These are phyloP conservation scores for Hemaris fuciformis DNA, from an alignment of 2,888 invertebrate species.

Conservation along the genomic window DNA sequence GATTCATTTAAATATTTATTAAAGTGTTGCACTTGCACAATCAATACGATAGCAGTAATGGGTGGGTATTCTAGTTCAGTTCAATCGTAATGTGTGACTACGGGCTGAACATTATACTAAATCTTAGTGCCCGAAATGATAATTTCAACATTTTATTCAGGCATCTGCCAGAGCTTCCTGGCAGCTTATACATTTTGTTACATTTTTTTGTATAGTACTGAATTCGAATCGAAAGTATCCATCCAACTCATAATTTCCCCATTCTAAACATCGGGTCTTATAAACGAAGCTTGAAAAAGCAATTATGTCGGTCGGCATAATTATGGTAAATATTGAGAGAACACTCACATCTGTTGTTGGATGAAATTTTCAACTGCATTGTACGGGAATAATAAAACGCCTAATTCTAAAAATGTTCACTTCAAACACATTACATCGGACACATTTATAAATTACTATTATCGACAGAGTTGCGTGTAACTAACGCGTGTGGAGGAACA, in stretches of 20 bases:
- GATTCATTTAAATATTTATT: too few species aligned
- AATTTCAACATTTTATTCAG: too few species aligned
- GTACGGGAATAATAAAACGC: background rate
- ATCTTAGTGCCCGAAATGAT: too few species aligned
- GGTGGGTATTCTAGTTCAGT: too few species aligned
- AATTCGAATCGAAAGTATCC: background rate
- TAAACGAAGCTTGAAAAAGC: background rate
- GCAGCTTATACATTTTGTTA: background rate
- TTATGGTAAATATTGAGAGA: background rate
- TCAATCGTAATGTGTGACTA: too few species aligned
- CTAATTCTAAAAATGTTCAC: background rate
- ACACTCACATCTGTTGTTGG: background rate
- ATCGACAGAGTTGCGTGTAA: background rate
- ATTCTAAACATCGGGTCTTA: background rate
- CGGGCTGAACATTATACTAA: too few species aligned
- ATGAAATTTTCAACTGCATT: background rate
- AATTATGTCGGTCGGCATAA: background rate
- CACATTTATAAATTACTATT: background rate
- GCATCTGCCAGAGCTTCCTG: too few species aligned
- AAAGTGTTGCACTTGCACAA: too few species aligned
- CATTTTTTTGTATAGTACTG: too few species aligned
- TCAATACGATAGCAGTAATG: too few species aligned
- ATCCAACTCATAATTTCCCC: background rate
- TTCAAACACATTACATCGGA: background rate
- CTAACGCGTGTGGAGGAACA: background rate